Percentiles rank a stretch among this genome's conserved stretches.
Conservation (phyloP, 2,113 vertebrate genomes). For the Boleophthalmus pectinirostris region DNA sequence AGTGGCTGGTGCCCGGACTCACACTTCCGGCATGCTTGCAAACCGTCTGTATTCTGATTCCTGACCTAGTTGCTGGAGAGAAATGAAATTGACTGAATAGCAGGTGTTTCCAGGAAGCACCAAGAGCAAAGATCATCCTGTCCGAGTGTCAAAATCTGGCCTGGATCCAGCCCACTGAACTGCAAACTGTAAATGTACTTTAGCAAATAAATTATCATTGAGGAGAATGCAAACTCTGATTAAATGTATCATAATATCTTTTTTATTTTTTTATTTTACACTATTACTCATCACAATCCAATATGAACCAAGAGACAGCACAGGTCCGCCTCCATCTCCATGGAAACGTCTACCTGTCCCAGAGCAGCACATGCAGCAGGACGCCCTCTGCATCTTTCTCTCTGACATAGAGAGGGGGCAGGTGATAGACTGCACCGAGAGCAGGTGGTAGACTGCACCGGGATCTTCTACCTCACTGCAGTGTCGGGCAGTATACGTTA, state of each 20-base stretch:
- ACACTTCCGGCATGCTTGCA: no score
- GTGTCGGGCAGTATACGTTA: constrained; percentile 63
- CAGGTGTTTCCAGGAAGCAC: background rate
- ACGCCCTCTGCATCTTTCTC: constrained; percentile 80
- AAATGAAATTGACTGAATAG: no score
- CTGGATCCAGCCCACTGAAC: background rate
- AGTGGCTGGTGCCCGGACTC: no score
- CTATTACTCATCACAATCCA: background rate
- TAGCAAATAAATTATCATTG: no score
- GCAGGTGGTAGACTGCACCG: background rate
- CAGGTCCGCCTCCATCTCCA: constrained; percentile 74
- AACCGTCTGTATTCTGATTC: no score
- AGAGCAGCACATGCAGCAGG: constrained; percentile 74
- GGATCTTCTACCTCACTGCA: constrained; percentile 18
- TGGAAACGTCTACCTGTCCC: constrained; percentile 71
- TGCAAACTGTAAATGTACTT: no score
- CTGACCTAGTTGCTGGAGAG: no score
- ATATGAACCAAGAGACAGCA: background rate
- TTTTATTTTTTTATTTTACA: background rate
- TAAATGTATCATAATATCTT: background rate
- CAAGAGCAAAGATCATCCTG: background rate
- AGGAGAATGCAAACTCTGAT: background rate
- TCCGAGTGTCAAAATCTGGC: background rate
- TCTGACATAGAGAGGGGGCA: constrained; percentile 72
- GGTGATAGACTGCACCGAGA: constrained; percentile 69